Evolutionary conservation across 2,113 vertebrate species (phyloP).

Genomic region (Ictalurus punctatus): DNA sequence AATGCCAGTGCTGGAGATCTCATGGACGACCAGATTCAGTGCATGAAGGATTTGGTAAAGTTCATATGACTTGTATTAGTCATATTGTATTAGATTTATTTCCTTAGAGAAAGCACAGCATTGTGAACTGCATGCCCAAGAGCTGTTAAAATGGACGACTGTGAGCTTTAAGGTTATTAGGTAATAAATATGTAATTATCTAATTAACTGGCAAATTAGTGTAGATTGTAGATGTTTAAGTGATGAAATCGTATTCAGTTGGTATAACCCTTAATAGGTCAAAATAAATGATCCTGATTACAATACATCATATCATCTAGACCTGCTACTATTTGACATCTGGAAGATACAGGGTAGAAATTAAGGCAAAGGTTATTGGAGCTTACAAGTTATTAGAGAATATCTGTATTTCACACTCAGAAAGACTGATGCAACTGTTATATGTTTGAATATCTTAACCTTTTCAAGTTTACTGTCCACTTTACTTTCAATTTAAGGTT

Average conservation of each 20-base stretch:
- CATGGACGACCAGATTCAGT: not conserved
- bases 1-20: not conserved
- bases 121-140: not conserved
- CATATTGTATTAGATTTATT: not conserved
- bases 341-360: not conserved
- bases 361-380: not conserved
- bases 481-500: not conserved
- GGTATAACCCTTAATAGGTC: not conserved
- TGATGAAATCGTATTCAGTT: not conserved
- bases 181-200: not conserved
- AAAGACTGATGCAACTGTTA: not conserved
- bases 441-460: not conserved
- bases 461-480: not conserved
- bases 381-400: not conserved
- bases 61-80: not conserved
- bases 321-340: not conserved
- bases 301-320: not conserved
- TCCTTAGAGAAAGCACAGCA: not conserved
- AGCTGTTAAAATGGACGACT: not conserved
- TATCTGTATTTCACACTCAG: not conserved
- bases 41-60: not conserved
- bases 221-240: not conserved
- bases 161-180: not conserved
- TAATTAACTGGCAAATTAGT: not conserved
- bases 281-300: not conserved